Percentiles rank a stretch among this genome's conserved stretches.
These are phyloP conservation scores for Helicoverpa zea DNA, from an alignment of 1,140 invertebrate genomes.

Conservation along the genomic window DNA sequence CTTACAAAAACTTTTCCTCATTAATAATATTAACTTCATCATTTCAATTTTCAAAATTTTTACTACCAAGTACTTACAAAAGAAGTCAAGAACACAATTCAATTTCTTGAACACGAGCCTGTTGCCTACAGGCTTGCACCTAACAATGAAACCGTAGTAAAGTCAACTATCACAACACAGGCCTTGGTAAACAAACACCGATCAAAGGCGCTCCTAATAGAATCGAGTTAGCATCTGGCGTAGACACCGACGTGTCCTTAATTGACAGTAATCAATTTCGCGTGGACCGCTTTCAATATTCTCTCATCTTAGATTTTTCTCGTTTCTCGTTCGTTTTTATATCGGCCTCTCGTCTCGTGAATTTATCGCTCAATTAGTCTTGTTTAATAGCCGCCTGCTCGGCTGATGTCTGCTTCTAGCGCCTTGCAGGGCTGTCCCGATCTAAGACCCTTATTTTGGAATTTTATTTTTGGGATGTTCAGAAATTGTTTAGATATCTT, in stretches of 20 bases:
- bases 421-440: constrained; percentile 75
- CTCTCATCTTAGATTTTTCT: constrained; percentile 86
- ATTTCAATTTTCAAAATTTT: neutral
- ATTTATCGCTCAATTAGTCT: constrained; percentile 87
- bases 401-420: constrained; percentile 85
- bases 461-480: constrained; percentile 1
- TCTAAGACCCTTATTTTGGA: constrained; percentile 20
- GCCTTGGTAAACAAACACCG: constrained; percentile 48
- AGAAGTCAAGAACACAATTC: too few relatives aligned
- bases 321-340: constrained; percentile 80
- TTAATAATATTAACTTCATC: too few relatives aligned
- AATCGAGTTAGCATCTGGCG: constrained; percentile 73
- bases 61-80: neutral
- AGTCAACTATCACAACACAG: constrained; percentile 13
- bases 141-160: neutral
- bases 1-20: too few relatives aligned
- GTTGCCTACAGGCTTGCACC: neutral
- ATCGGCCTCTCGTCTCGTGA: constrained; percentile 79
- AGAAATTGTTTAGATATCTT: neutral
- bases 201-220: constrained; percentile 56
- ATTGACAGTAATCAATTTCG: constrained; percentile 86
- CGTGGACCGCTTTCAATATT: constrained; percentile 84
- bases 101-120: neutral
- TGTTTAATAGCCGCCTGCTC: constrained; percentile 86
- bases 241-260: constrained; percentile 72